Base-by-base conservation (phyloP, 2,113 vertebrate species). In the Piprites chloris region DNA sequence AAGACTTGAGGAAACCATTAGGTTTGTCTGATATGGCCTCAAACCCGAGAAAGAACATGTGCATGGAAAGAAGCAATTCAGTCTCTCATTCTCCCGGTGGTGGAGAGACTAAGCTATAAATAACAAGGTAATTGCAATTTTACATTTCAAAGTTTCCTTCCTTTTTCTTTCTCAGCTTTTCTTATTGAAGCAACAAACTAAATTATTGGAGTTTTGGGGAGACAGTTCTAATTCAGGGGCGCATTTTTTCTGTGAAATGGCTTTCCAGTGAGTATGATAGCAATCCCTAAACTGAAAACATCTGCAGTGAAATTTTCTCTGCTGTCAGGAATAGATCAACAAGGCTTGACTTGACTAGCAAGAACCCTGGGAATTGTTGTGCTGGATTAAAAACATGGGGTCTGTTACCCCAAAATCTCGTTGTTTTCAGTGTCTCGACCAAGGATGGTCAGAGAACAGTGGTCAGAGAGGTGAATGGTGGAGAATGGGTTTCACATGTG, bases 401-500 rank as follows among this genome's bases (percentile, higher is more conserved):
- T 63, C 22, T 50, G 0, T 71, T 71, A 18, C 16, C 28, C 21
- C 27, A 58, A 74, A 84, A 62, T 50, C 14, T 67, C 12, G 2
- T 39, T 68, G 22, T 6, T 61, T 14, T 39, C 33, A 12, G 5
- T 28, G 12, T 35, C 58, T 61, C 30, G 52, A 0, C 32, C 44
- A 83, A 65, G 21, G 5, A 46, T 12, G 8, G 3, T 49, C 61
- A 87, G 35, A 79, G 5, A 67, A 59, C 2, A 37, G 11, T 10
- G 15, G 7, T 44, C 7, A 65, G 12, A 61, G 1, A 71, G 5
- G 22, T n/a, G 12, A 5, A 82, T 80, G 13, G 5, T 44, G 7
- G 4, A 65, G 30, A 73, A 49, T 14, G 3, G 1, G 0, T 61
- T 93, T 88, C 23, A 16, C 2, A 0, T 17, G 8, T 22, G 32